Evolutionary conservation across 2,113 vertebrate genomes (phyloP).

Genomic region (Marmota flaviventris): DNA sequence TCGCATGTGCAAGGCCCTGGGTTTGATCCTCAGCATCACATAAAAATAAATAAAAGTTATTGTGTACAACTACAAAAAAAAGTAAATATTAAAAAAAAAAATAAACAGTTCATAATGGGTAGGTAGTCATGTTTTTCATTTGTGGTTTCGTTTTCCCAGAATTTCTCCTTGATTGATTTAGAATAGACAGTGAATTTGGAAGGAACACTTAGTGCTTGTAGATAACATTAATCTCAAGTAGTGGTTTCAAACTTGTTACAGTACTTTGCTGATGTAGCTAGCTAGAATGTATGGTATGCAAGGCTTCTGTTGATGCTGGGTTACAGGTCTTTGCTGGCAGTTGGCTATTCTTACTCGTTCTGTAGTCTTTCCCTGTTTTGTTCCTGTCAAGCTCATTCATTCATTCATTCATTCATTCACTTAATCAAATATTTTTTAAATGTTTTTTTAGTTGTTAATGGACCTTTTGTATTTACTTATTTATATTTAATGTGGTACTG

Average conservation of each 20-base stretch:
- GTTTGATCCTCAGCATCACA: too few species aligned
- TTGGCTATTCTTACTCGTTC: neutral
- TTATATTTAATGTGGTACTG: too few species aligned
- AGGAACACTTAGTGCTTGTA: neutral
- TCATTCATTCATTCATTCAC: neutral
- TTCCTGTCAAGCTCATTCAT: constrained; percentile 25
- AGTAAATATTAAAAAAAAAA: too few species aligned
- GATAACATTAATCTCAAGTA: neutral
- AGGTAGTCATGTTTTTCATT: constrained; percentile 11
- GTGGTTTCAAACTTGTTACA: neutral
- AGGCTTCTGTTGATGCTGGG: neutral
- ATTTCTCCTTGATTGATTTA: constrained; percentile 47
- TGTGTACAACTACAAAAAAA: too few species aligned
- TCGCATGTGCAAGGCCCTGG: too few species aligned
- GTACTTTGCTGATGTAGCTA: neutral
- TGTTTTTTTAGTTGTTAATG: too few species aligned
- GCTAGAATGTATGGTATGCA: neutral
- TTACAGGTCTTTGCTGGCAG: neutral
- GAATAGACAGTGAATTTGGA: constrained; percentile 18
- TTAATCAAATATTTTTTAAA: neutral
- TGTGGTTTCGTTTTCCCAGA: constrained; percentile 11
- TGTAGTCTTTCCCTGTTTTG: neutral
- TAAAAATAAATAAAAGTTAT: too few species aligned
- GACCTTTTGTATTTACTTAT: too few species aligned
- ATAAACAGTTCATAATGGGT: neutral